Percentiles rank a stretch among this genome's conserved stretches.
Evolutionary conservation across 2,888 invertebrate genomes (phyloP).

Genomic region (Litoditis marina): DNA sequence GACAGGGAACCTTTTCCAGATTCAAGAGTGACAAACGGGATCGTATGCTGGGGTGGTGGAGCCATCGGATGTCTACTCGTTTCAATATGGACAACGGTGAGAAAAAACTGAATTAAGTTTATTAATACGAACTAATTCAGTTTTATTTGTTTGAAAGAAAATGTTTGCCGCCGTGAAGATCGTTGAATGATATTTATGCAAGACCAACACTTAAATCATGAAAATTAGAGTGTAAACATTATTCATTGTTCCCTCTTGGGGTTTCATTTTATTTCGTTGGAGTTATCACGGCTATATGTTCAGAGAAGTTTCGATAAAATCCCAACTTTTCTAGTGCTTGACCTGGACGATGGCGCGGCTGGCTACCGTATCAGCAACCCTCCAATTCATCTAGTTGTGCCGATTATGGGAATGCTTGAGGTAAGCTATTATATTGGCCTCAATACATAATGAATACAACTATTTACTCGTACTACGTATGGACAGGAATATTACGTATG

Average conservation of each 20-base stretch:
- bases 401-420: slow-evolving; percentile 65
- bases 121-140: slow-evolving; percentile 8
- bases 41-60: slow-evolving; percentile 69
- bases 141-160: too few relatives aligned
- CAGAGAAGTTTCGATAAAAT: too few relatives aligned
- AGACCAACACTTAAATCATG: neutral
- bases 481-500: too few relatives aligned
- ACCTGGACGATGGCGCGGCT: slow-evolving; percentile 64
- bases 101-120: slow-evolving; percentile 14
- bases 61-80: slow-evolving; percentile 65
- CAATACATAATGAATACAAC: too few relatives aligned
- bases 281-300: too few relatives aligned
- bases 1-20: too few relatives aligned
- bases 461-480: too few relatives aligned
- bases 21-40: slow-evolving; percentile 61
- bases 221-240: neutral
- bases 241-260: neutral
- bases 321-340: slow-evolving; percentile 55
- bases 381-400: slow-evolving; percentile 65
- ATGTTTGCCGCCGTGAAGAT: too few relatives aligned
- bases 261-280: too few relatives aligned
- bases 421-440: slow-evolving; percentile 43
- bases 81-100: slow-evolving; percentile 65
- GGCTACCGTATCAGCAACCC: slow-evolving; percentile 67
- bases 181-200: too few relatives aligned